These are phyloP conservation scores for Spatula versicolor DNA, from an alignment of 2,797 vertebrate genomes.

Conservation along the genomic window DNA sequence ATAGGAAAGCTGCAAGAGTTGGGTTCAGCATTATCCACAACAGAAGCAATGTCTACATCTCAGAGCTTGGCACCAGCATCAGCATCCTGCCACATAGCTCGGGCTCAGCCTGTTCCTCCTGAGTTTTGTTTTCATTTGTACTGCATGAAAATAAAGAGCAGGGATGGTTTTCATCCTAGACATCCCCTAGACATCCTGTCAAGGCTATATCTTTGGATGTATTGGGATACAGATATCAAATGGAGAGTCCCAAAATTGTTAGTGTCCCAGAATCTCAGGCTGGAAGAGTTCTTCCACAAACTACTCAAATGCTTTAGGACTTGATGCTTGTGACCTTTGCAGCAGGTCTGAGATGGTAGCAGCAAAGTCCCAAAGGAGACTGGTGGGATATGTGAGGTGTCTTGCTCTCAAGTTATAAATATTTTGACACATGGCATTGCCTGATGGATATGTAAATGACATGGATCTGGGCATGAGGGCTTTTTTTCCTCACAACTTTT, in stretches of 20 bases:
- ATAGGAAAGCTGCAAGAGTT: neutral
- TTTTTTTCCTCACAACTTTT: neutral
- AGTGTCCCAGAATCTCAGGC: neutral
- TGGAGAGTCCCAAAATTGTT: neutral
- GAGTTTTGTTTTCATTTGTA: neutral
- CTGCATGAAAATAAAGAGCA: neutral
- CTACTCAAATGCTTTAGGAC: neutral
- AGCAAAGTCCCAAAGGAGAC: neutral
- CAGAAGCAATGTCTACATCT: neutral
- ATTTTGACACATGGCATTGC: neutral
- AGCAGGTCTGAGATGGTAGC: neutral
- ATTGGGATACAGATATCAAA: neutral
- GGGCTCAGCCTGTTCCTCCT: neutral
- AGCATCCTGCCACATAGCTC: neutral
- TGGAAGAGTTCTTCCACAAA: neutral
- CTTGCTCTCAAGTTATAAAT: neutral
- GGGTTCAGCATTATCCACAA: neutral
- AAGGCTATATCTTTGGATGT: neutral
- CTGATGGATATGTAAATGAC: neutral
- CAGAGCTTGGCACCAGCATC: neutral
- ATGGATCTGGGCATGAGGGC: neutral
- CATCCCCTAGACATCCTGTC: neutral
- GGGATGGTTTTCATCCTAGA: neutral
- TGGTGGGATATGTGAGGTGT: neutral
- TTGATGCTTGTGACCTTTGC: neutral